Base-by-base conservation (phyloP, 2,888 invertebrate species). In the Synergus itoensis region DNA sequence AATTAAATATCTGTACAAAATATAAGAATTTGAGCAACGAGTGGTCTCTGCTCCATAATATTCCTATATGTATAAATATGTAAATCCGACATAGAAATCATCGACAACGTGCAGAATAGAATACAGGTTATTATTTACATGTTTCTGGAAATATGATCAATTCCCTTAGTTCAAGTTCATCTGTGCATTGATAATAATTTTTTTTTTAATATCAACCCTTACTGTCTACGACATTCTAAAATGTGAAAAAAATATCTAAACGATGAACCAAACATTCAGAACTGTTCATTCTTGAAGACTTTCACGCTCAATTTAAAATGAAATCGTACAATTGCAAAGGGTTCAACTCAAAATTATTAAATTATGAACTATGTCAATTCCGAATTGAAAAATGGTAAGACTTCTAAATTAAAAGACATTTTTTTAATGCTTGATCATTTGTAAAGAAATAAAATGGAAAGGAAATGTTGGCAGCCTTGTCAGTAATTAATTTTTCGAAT, bases 61-160 rank as follows among this genome's bases (percentile, higher is more conserved):
- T 86, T 60, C 21, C 9, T 21, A 60, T 12, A 60, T 60, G 12
- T 88, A 89, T 88, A 91, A 89, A 90, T 88, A 88, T 90, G 87
- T 89, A 89, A 88, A 89, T 86, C 85, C 80, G 81, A 85, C 84
- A 84, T 84, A 82, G 83, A 85, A 83, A 88, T 87, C 89, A 89
- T 88, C 85, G 89, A 90, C 89, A 89, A 88, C 83, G 84, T 87
- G 89, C 87, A 88, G 86, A 88, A 87, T 87, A 88, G 86, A 88
- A 87, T 87, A 88, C 82, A 86, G 85, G 84, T 85, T 80, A 80
- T 86, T 90, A 90, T 90, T 77, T 90, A 90, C 90, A 90, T 80
- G 83, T 36, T 7, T 73, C n/a, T 28, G 28, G 4, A 73, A 73
- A 73, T n/a, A 18, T 36, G 14, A 28, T 21, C n/a, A 73, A 36